Base-by-base conservation (phyloP, 2,888 invertebrate genomes). In the Halocaridina rubra region DNA sequence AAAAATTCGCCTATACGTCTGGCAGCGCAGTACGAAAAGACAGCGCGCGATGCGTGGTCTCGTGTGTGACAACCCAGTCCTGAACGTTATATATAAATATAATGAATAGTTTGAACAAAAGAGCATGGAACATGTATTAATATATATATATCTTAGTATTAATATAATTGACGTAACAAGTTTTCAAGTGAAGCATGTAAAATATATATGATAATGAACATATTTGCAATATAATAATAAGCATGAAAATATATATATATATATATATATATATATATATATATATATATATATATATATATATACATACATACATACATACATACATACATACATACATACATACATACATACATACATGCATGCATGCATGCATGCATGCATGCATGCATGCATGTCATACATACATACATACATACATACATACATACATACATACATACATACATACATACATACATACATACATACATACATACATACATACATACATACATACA, bases 261-360 rank as follows among this genome's bases (percentile, higher is more conserved):
- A 39, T 61, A 61, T 61, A 61, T 61, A 61, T 61, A n/a, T 61
- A 61, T 61, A 61, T 61, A 61, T 61, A 22, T 61, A 19, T n/a
- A 61, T 19, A 61, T 22, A 61, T 61, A 19, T 61, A 19, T 61
- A 19, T 22, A 71, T 32, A 71, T 71, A 30, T 71, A 71, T 71
- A 71, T 71, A 71, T 71, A 32, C 32, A 71, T 71, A 71, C 32
- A 71, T 71, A 71, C 32, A 71, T 71, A 71, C 32, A 71, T 71
- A 71, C 16, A 71, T 71, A 71, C 22, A 71, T 64, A 33, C 32
- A 71, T 71, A 71, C 32, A 71, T 71, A 71, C 32, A 71, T 71
- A 71, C 22, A 71, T 71, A 32, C 32, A 71, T 71, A 71, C 32
- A 71, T 33, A 64, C 32, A 33, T 71, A 33, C n/a, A 71, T 71